phyloP scores from a whole-genome alignment of 2,888 invertebrate genomes.

The Lobophora halterata region DNA sequence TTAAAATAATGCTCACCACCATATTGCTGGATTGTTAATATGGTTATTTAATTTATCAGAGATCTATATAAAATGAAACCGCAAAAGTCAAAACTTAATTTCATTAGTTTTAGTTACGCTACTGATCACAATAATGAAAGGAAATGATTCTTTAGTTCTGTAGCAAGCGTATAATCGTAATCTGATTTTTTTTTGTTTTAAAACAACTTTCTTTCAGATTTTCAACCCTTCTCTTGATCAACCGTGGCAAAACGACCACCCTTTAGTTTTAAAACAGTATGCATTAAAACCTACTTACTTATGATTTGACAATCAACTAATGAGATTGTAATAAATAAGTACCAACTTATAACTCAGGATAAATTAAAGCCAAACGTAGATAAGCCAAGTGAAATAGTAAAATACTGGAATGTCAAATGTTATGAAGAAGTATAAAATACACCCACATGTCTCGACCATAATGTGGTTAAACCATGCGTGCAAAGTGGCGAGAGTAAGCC shows the following conservation, averaged over 20 bases:
- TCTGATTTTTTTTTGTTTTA: slow-evolving; percentile 56
- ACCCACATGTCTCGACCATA: slow-evolving; percentile 4
- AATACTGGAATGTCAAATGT: background rate
- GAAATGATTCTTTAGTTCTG: slow-evolving; percentile 62
- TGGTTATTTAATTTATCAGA: slow-evolving; percentile 1
- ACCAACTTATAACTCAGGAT: too few relatives aligned
- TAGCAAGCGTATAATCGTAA: slow-evolving; percentile 59
- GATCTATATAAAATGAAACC: slow-evolving; percentile 5
- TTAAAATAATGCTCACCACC: slow-evolving; percentile 66
- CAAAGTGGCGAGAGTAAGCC: slow-evolving; percentile 22
- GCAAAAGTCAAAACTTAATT: slow-evolving; percentile 15
- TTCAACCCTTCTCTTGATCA: too few relatives aligned
- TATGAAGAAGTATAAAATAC: background rate
- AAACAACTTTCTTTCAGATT: slow-evolving; percentile 32
- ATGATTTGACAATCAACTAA: too few relatives aligned
- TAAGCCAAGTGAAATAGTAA: too few relatives aligned
- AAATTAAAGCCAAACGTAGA: too few relatives aligned
- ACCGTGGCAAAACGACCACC: slow-evolving; percentile 44
- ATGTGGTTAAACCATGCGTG: slow-evolving; percentile 22
- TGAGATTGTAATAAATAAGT: too few relatives aligned
- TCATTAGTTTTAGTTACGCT: slow-evolving; percentile 22
- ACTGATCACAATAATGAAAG: slow-evolving; percentile 46
- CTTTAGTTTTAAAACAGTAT: slow-evolving; percentile 20
- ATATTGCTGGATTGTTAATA: too few relatives aligned
- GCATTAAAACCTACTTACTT: background rate